Base-by-base conservation (phyloP, 2,113 vertebrate species). In the Phyllostomus discolor region DNA sequence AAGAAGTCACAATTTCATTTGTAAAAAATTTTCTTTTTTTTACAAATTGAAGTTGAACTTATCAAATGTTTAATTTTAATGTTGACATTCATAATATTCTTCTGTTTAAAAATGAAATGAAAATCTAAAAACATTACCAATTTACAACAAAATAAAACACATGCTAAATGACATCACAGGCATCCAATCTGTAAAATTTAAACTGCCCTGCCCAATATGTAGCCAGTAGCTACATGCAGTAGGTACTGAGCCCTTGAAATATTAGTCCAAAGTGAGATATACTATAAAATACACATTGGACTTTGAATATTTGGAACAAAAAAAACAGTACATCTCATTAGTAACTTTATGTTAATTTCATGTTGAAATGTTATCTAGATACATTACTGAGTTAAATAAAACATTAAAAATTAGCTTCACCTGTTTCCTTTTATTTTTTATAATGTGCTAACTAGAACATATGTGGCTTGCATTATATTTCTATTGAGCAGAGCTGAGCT, bases 51-150 rank as follows among this genome's bases (percentile, higher is more conserved):
- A 76, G 52, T 73, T 94, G 9, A 89, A 91, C 16, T 62, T 94
- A 87, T 2, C 48, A 87, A 95, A 48, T 86, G 43, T 93, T 93
- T 62, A 76, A 41, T 88, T 92, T 94, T 83, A 92, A 41, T 67
- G 12, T n/a, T 91, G 16, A 83, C 20, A 93, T 48, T 66, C 19
- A 78, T 1, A 70, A 66, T 75, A 89, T 86, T 85, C 16, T 88
- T 82, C 19, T 78, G 4, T 41, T 94, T 81, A 76, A 96, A 96
- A 94, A 59, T 84, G 16, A 67, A 90, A 69, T 43, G 7, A 84
- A 70, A 83, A 85, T 54, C 54, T 81, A 94, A 94, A 69, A n/a
- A 66, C 24, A 33, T 67, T 72, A 75, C 19, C 59, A 72, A 96
- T 67, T 85, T 90, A 88, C 2, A 59, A 17, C 19, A 41, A 28